Evolutionary conservation across 2,113 vertebrate species (phyloP).

Genomic region (Ondatra zibethicus): DNA sequence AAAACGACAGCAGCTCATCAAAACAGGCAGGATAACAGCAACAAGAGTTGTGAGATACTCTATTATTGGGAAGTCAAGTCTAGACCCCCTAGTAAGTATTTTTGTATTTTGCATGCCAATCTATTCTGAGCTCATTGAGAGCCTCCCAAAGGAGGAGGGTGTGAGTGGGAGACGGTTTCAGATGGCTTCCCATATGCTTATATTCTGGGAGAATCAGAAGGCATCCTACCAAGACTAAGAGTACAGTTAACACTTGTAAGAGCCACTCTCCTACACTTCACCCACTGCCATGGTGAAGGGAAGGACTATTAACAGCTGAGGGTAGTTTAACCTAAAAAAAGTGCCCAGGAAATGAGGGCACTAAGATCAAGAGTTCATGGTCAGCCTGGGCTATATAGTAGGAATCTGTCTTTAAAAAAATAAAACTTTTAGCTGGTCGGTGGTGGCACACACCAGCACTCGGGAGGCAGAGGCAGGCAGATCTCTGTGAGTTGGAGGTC

Average conservation of each 20-base stretch:
- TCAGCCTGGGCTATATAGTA: background rate
- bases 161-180: background rate
- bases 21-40: background rate
- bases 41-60: background rate
- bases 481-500: background rate
- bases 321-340: background rate
- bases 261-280: background rate
- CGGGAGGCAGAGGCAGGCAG: background rate
- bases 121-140: background rate
- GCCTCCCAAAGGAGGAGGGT: background rate
- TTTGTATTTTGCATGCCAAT: background rate
- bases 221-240: background rate
- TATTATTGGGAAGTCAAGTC: background rate
- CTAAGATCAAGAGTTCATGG: background rate
- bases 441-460: background rate
- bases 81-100: background rate
- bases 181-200: background rate
- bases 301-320: background rate
- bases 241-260: background rate
- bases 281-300: background rate
- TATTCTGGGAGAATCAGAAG: background rate
- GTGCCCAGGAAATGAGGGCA: background rate
- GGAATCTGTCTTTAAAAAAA: background rate
- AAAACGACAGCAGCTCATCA: too few relatives aligned
- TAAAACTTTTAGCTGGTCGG: background rate